Conservation (phyloP, 1,140 invertebrate genomes). For the Calephelis nemesis region DNA sequence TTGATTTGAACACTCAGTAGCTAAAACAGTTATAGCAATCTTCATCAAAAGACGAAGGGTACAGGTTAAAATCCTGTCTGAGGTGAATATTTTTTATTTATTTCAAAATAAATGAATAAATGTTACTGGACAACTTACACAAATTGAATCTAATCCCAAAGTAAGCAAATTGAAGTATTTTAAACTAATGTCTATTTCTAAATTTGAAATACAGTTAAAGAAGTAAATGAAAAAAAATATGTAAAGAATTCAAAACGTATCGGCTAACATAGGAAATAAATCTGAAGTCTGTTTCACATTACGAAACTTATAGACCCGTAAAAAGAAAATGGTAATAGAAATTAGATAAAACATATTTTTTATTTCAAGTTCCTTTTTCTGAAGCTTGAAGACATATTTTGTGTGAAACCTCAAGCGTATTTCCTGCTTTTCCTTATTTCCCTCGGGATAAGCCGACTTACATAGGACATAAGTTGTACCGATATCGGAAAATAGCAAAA, state of each 20-base stretch:
- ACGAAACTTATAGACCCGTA: not conserved
- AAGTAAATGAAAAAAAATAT: not conserved
- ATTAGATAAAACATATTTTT: constrained; percentile 12
- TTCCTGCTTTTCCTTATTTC: constrained; percentile 70
- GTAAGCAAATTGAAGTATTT: too few relatives aligned
- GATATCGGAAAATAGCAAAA: constrained; percentile 41
- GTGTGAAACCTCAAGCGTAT: constrained; percentile 59
- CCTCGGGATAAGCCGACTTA: constrained; percentile 66
- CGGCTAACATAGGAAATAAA: too few relatives aligned
- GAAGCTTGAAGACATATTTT: constrained; percentile 64
- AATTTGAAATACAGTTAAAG: not conserved
- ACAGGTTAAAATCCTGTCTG: too few relatives aligned
- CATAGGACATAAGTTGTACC: constrained; percentile 63
- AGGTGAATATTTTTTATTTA: too few relatives aligned
- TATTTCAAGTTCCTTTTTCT: constrained; percentile 32
- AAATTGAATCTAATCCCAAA: too few relatives aligned
- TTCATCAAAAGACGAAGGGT: too few relatives aligned
- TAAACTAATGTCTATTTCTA: too few relatives aligned
- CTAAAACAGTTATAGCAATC: too few relatives aligned
- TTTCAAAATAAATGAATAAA: too few relatives aligned
- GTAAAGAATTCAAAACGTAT: not conserved
- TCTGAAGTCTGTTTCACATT: too few relatives aligned
- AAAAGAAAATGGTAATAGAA: not conserved
- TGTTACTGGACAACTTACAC: too few relatives aligned
- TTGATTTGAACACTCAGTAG: too few relatives aligned